Evolutionary conservation across 2,797 vertebrate genomes (phyloP).

Genomic region (Crocodylus rhombifer): DNA sequence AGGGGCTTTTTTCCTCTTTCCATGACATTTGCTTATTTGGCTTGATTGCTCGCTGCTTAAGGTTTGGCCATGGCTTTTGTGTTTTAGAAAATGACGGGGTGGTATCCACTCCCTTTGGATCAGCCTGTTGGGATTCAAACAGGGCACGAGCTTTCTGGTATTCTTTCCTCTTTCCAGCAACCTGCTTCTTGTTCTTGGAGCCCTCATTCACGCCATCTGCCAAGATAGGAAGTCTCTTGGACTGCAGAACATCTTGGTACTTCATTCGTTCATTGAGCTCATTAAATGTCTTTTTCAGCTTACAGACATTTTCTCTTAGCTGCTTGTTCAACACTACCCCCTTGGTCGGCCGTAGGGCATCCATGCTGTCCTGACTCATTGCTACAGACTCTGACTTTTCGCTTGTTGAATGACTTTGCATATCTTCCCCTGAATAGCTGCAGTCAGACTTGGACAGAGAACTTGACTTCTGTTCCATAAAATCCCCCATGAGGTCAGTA

Average conservation of each 20-base stretch:
- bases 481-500: conserved; percentile 60
- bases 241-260: conserved; percentile 59
- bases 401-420: background rate
- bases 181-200: background rate
- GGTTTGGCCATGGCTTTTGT: conserved; percentile 79
- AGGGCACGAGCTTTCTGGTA: conserved; percentile 53
- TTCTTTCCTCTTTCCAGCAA: background rate
- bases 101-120: conserved; percentile 20
- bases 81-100: conserved; percentile 50
- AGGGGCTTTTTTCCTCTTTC: conserved; percentile 17
- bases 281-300: conserved; percentile 73
- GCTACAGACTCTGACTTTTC: background rate
- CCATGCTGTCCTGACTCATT: background rate
- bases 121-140: conserved; percentile 52
- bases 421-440: conserved; percentile 71
- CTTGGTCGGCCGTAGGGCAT: conserved; percentile 49
- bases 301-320: conserved; percentile 60
- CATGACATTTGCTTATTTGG: conserved; percentile 52
- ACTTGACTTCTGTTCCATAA: conserved; percentile 72
- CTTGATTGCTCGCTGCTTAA: conserved; percentile 79
- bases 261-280: conserved; percentile 75
- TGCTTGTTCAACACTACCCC: conserved; percentile 72
- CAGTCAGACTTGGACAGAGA: conserved; percentile 70
- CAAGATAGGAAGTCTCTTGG: conserved; percentile 20
- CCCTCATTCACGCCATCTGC: background rate